These are phyloP conservation scores for Euphonia xanthogaster DNA, from an alignment of 2,797 vertebrate species.

Conservation along the genomic window DNA sequence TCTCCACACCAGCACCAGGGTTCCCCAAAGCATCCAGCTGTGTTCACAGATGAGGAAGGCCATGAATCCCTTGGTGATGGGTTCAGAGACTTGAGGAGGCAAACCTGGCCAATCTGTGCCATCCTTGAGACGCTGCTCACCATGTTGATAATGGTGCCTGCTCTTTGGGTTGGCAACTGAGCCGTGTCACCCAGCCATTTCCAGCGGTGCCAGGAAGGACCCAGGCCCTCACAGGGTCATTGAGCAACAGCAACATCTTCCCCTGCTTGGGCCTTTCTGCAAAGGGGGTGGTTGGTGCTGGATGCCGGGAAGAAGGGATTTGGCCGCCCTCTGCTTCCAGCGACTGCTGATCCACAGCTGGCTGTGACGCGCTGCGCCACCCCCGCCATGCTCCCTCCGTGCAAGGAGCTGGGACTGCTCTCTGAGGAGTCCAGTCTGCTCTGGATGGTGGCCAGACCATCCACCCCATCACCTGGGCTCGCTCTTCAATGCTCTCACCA, in stretches of 20 bases:
- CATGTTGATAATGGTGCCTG: fast-evolving
- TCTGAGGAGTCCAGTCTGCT: not conserved
- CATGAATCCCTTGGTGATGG: fast-evolving
- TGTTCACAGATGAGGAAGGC: not conserved
- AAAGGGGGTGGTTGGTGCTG: not conserved
- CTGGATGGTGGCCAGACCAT: not conserved
- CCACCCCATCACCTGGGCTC: not conserved
- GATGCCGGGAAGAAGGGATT: conserved; percentile 1
- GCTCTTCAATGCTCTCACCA: not conserved
- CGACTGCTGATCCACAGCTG: not conserved
- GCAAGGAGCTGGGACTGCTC: not conserved
- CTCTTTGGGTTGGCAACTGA: not conserved
- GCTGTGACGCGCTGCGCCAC: fast-evolving
- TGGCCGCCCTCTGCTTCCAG: fast-evolving
- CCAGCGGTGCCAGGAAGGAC: fast-evolving
- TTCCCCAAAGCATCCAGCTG: not conserved
- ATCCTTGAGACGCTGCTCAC: not conserved
- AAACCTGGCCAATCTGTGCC: not conserved
- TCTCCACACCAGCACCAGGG: not conserved
- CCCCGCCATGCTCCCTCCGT: fast-evolving
- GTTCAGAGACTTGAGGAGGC: not conserved
- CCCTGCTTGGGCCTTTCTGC: not conserved
- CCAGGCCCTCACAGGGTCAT: not conserved
- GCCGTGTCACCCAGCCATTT: fast-evolving
- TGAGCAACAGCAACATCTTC: not conserved